A percentile compares a stretch with the other conserved stretches of the same genome.
These are phyloP conservation scores for Sciurus carolinensis DNA, from an alignment of 2,797 vertebrate genomes.

Conservation along the genomic window DNA sequence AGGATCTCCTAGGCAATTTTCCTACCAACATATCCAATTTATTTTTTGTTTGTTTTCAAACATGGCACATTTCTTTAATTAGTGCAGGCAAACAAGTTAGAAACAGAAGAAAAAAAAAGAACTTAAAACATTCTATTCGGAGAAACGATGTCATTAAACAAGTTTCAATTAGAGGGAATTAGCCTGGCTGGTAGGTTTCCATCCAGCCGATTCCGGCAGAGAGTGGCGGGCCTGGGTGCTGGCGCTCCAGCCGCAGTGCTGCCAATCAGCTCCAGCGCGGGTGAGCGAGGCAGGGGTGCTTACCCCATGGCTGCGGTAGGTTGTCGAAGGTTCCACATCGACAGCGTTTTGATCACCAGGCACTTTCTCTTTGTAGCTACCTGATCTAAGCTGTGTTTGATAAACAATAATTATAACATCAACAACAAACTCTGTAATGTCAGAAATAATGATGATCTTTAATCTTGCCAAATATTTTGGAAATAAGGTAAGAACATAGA, in stretches of 20 bases:
- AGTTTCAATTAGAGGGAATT: neutral
- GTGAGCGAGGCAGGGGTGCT: too few species aligned
- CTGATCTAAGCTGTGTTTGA: neutral
- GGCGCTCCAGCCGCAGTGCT: accelerated
- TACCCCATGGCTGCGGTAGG: neutral
- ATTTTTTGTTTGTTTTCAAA: constrained; percentile 81
- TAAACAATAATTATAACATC: neutral
- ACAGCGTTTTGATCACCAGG: neutral
- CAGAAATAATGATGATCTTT: constrained; percentile 36
- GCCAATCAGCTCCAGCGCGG: accelerated
- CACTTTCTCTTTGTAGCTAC: neutral
- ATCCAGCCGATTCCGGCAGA: neutral
- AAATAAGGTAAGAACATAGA: neutral
- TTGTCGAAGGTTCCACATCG: too few species aligned
- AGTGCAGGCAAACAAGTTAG: constrained; percentile 64
- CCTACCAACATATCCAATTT: constrained; percentile 69
- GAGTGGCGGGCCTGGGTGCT: neutral
- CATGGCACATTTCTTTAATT: constrained; percentile 75
- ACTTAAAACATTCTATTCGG: neutral
- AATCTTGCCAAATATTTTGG: constrained; percentile 13
- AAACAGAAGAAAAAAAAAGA: neutral
- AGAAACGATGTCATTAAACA: neutral
- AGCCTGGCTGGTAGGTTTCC: neutral
- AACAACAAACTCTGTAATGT: neutral
- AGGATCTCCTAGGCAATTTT: constrained; percentile 22